A percentile compares a stretch with the other conserved stretches of the same genome.
These are phyloP conservation scores for Dipodomys spectabilis DNA, from an alignment of 2,113 vertebrate species.

Conservation along the genomic window DNA sequence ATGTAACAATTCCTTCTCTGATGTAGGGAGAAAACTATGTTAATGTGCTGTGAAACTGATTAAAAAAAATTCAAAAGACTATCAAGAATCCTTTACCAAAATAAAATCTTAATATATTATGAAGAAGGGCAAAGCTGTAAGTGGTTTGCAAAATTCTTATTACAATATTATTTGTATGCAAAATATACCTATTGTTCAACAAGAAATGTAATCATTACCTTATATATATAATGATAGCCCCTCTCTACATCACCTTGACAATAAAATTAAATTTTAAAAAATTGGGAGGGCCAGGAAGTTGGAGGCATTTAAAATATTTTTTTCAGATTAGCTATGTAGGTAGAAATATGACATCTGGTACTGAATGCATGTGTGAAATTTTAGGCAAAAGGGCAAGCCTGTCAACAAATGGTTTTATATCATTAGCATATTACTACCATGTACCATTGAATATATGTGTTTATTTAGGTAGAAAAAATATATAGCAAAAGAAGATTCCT, in stretches of 20 bases:
- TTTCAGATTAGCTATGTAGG: background rate
- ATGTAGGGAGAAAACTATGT: background rate
- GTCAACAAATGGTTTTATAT: background rate
- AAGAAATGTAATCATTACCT: no score
- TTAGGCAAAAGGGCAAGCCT: background rate
- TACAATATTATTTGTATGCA: background rate
- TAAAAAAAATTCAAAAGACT: background rate
- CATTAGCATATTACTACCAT: background rate
- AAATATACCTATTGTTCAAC: background rate
- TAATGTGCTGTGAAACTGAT: background rate
- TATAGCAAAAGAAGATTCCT: background rate
- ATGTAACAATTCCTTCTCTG: background rate
- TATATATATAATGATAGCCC: no score
- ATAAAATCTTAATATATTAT: background rate
- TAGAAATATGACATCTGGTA: background rate
- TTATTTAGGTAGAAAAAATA: background rate
- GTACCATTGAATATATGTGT: background rate
- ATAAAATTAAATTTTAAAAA: no score
- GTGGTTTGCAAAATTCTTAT: background rate
- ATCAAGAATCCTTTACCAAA: background rate
- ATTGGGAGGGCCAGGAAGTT: background rate
- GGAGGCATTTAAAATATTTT: background rate
- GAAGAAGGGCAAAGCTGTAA: background rate
- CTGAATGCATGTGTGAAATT: background rate
- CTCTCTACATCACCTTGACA: no score